Percentiles rank a stretch among this genome's conserved stretches.
These are phyloP conservation scores for Idris sp. DNA, from an alignment of 1,140 invertebrate genomes.

Conservation along the genomic window DNA sequence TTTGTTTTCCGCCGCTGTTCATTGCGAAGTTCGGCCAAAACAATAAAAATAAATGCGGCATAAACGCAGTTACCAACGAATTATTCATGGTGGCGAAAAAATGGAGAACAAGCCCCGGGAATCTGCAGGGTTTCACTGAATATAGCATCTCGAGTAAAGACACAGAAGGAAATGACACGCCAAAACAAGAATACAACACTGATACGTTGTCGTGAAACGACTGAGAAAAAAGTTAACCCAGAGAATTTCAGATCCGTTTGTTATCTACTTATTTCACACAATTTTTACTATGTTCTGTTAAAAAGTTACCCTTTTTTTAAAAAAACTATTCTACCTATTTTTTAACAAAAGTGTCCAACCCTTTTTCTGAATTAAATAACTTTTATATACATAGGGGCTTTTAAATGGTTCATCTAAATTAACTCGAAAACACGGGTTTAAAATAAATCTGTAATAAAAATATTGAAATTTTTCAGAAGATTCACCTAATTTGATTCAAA, in stretches of 20 bases:
- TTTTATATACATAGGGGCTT: no score
- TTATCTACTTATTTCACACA: constrained; percentile 8
- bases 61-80: constrained; percentile 40
- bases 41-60: constrained; percentile 46
- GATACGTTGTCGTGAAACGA: constrained; percentile 44
- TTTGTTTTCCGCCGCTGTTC: constrained; percentile 39
- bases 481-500: no score
- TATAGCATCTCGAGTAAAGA: constrained; percentile 29
- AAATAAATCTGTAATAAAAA: no score
- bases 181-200: constrained; percentile 39
- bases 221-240: constrained; percentile 28
- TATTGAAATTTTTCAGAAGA: no score
- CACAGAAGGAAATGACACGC: constrained; percentile 21
- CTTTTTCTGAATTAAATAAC: no score
- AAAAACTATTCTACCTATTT: no score
- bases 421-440: no score
- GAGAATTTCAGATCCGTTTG: constrained; percentile 16
- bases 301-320: constrained; percentile 8
- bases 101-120: constrained; percentile 9
- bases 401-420: no score
- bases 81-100: constrained; percentile 35
- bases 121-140: no score
- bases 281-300: constrained; percentile 20
- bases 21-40: constrained; percentile 26
- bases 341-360: no score